These are phyloP conservation scores for Nothocercus julius DNA, from an alignment of 2,113 vertebrate species.

Conservation along the genomic window DNA sequence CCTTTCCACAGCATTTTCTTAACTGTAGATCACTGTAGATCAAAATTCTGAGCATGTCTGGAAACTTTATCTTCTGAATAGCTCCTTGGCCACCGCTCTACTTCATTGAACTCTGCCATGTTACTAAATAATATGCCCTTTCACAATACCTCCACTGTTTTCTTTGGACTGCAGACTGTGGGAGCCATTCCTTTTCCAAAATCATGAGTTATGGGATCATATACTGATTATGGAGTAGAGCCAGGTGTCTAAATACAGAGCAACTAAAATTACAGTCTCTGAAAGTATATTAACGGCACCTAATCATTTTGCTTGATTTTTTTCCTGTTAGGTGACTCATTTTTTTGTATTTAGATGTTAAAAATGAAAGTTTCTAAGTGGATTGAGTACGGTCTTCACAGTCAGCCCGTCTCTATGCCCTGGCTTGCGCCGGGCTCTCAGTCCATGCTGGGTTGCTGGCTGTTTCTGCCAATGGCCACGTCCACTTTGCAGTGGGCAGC, in stretches of 20 bases:
- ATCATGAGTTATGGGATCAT: not conserved
- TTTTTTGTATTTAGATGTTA: not conserved
- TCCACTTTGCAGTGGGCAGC: not conserved
- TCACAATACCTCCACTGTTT: not conserved
- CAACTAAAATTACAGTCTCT: not conserved
- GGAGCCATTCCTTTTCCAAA: not conserved
- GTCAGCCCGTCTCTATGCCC: not conserved
- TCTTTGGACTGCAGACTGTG: not conserved
- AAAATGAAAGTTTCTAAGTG: not conserved
- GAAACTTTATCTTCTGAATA: not conserved
- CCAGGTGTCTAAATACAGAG: not conserved
- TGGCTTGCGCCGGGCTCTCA: not conserved
- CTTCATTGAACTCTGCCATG: not conserved
- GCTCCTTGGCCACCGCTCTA: not conserved
- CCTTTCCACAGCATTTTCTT: not conserved
- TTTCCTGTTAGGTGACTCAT: not conserved
- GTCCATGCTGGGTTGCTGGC: not conserved
- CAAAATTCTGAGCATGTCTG: not conserved
- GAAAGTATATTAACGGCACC: not conserved
- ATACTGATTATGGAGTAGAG: not conserved
- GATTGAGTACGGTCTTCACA: not conserved
- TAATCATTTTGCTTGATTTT: not conserved
- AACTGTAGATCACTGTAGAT: not conserved
- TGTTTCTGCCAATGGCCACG: not conserved
- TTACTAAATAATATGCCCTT: not conserved